Evolutionary conservation across 2,888 invertebrate genomes (phyloP).

Genomic region (Trachelus troglodyta): DNA sequence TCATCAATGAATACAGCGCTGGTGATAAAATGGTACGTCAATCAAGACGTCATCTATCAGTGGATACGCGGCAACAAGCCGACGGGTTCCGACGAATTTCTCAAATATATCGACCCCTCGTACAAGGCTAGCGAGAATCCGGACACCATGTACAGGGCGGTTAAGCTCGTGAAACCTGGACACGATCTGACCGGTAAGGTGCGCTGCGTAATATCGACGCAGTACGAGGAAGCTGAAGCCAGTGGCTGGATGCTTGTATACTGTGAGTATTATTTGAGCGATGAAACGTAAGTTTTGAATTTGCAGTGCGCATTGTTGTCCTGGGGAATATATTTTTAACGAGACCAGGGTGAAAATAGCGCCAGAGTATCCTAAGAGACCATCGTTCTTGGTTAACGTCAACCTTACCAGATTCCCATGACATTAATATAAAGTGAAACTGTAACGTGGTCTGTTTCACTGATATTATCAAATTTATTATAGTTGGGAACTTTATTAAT

Average conservation of each 20-base stretch:
- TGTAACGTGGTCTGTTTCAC: too few species aligned
- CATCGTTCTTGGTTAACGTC: too few species aligned
- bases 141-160: conserved; percentile 77
- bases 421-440: too few species aligned
- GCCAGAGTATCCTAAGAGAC: too few species aligned
- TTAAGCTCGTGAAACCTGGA: conserved; percentile 76
- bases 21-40: conserved; percentile 82
- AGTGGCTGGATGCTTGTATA: conserved; percentile 51
- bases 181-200: conserved; percentile 80
- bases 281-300: too few species aligned
- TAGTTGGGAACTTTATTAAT: too few species aligned
- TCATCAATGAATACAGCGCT: conserved; percentile 71
- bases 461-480: too few species aligned
- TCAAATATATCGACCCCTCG: conserved; percentile 68
- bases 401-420: too few species aligned
- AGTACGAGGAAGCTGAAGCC: conserved; percentile 71
- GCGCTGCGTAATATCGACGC: conserved; percentile 78
- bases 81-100: conserved; percentile 70
- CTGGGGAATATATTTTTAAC: too few species aligned
- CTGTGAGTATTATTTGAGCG: conserved; percentile 40
- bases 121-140: conserved; percentile 76
- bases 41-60: conserved; percentile 78
- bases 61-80: conserved; percentile 81
- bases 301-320: too few species aligned
- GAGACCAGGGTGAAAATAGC: too few species aligned